phyloP scores from a whole-genome alignment of 2,113 vertebrate species.

The Procapra przewalskii region DNA sequence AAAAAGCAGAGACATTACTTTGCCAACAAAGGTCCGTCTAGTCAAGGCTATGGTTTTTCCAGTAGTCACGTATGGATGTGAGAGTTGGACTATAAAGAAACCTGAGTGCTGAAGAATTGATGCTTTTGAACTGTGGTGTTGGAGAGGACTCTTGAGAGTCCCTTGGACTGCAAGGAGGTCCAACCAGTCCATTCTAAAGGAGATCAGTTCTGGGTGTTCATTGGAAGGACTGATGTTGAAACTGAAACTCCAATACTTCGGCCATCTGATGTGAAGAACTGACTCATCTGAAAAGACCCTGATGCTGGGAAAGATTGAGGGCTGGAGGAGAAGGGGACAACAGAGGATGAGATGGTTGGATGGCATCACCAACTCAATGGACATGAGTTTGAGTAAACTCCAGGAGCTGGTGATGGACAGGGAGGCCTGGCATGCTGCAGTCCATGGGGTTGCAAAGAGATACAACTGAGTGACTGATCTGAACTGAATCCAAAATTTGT shows the following conservation, averaged over 20 bases:
- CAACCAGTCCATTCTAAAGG: background rate
- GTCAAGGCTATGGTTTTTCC: background rate
- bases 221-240: background rate
- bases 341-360: background rate
- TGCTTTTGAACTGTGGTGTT: background rate
- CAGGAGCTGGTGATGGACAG: background rate
- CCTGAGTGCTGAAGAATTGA: background rate
- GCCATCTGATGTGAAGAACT: background rate
- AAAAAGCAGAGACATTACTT: background rate
- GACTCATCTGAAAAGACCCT: background rate
- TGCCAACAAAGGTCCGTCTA: background rate
- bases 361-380: background rate
- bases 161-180: background rate
- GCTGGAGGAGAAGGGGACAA: background rate
- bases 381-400: background rate
- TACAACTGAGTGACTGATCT: background rate
- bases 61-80: background rate
- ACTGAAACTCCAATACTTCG: background rate
- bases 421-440: fast-evolving
- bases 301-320: background rate
- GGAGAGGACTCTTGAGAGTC: background rate
- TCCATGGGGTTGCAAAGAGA: background rate
- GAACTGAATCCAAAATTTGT: background rate
- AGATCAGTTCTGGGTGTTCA: background rate
- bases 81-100: background rate